phyloP scores from a whole-genome alignment of 2,888 invertebrate species.

The Diadegma fenestrale region DNA sequence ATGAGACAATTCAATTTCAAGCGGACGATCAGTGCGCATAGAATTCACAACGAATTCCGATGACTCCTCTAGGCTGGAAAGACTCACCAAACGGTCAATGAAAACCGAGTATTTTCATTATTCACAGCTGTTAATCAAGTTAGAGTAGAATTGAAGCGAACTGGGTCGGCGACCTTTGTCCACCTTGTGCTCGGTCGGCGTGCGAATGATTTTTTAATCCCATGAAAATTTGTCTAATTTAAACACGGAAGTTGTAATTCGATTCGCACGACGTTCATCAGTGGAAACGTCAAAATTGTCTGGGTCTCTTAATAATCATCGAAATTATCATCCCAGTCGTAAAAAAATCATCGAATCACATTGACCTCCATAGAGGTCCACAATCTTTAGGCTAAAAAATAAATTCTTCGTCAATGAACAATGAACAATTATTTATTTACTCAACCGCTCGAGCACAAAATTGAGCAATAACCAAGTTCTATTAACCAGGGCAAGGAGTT shows the following conservation, averaged over 20 bases:
- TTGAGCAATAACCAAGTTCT: slow-evolving; percentile 37
- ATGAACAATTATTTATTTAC: not conserved
- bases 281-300: not conserved
- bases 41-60: not conserved
- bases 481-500: slow-evolving; percentile 88
- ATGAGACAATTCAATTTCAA: not conserved
- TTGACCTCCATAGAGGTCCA: not conserved
- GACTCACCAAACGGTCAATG: not conserved
- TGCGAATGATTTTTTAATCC: not conserved
- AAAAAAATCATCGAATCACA: not conserved
- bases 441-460: not conserved
- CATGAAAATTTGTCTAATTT: not conserved
- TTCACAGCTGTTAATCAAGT: slow-evolving; percentile 10
- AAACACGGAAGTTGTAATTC: not conserved
- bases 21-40: not conserved
- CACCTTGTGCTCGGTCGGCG: not conserved
- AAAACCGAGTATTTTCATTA: slow-evolving; percentile 1
- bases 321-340: not conserved
- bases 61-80: not conserved
- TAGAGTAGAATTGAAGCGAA: slow-evolving; percentile 5
- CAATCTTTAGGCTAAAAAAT: not conserved
- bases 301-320: not conserved
- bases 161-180: slow-evolving; percentile 7
- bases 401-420: not conserved
- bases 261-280: not conserved